Evolutionary conservation across 2,888 invertebrate genomes (phyloP), one percentile per base, ranked within the genome.

Genomic region (Papilio gigon): DNA sequence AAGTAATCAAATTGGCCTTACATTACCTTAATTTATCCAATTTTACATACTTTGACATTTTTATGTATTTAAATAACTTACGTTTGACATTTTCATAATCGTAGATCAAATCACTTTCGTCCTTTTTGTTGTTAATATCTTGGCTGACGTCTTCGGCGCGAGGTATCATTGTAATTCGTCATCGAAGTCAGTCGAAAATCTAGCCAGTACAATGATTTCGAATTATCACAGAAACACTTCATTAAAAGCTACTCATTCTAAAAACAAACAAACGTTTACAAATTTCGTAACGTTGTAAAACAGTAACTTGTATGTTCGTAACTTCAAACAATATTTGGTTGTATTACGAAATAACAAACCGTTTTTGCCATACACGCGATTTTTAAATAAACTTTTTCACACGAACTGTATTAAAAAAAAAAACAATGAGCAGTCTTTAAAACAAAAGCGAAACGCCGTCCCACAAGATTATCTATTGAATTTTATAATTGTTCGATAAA

Each of bases 101-200:
- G 66, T 79, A 80, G 5, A 76, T 74, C 27, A 80, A 63, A 20
- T 83, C 81, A 2, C 73, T 77, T 8, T 81, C 50, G 5, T 53
- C 82, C 30, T 82, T 81, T n/a, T 76, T 72, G 4, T 79, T 79
- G 37, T 78, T 77, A 35, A 50, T 14, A 37, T 69, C 42, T 76
- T 78, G n/a, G 72, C 71, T 12, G 80, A 61, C 33, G 6, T 65
- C 81, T n/a, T 80, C 77, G 9, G 78, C 81, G 71, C 85, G 80
- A n/a, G 87, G 87, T 75, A 88, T 78, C 88, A 88, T 88, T 59
- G 22, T 53, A 22, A 0, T n/a, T 1, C n/a, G 22, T 65, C 64
- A 68, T 68, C 42, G 12, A n/a, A n/a, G n/a, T n/a, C n/a, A n/a
- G 50, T 33, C 6, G 30, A 44, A 27, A 50, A 27, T 61, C 8